Evolutionary conservation across 2,113 vertebrate species (phyloP), one percentile per base, ranked within the genome.

Genomic region (Ictidomys tridecemlineatus): DNA sequence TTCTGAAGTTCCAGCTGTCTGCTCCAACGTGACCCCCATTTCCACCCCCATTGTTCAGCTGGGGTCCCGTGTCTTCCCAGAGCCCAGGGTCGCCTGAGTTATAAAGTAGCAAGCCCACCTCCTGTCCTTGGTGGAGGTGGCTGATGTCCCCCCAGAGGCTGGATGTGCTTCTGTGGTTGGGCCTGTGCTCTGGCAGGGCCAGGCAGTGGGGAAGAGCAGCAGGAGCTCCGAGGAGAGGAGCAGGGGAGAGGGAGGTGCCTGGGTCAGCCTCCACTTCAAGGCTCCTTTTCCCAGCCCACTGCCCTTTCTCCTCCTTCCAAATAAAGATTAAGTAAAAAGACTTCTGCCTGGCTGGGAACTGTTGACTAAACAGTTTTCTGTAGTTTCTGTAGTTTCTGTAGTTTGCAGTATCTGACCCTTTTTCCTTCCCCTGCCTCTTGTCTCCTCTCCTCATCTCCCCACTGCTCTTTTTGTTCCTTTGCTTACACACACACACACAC

Each of bases 11-110:
- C 61, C 48, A n/a, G 58, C 72, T n/a, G 0, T 42, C 10, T 22
- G 56, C n/a, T 16, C 5, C 5, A 8, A 24, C 30, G 53, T 30
- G 32, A 0, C 34, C 56, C 56, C 53, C 17, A 17, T 5, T 56
- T 4, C 0, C 6, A 22, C n/a, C 70, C 70, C 42, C 11, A 2
- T 22, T 20, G 5, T 30, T 13, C 9, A 53, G 32, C 61, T 42
- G 11, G 42, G 28, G 7, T 65, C 34, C 2, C 32, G 22, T 1
- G 2, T 53, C 45, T 72, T 65, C 26, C 2, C 0, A 18, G 67
- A 56, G 3, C 85, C n/a, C 7, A 10, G 22, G 3, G 34, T 17
- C 8, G 4, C 28, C 8, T 7, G 58, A n/a, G 39, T 14, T 18
- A 24, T 4, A 9, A 5, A 4, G 26, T 32, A 56, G 10, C 18